Conservation (phyloP, 2,888 invertebrate species). For the Ernsta delagoae region DNA sequence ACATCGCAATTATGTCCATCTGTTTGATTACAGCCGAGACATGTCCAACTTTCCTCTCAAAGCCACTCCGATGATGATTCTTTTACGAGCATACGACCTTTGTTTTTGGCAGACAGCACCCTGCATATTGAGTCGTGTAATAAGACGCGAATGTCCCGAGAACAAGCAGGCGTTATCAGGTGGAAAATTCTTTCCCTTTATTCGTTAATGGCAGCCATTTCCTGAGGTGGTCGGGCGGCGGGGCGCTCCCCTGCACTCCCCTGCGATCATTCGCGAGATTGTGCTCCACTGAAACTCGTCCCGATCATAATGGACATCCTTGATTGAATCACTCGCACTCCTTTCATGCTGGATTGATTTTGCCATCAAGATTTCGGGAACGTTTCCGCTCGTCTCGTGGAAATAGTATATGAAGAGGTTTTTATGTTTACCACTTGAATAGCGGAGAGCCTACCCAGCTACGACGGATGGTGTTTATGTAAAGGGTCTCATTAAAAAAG, state of each 20-base stretch:
- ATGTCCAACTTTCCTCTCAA: background rate
- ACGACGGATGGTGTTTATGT: slow-evolving; percentile 24
- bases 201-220: slow-evolving; percentile 62
- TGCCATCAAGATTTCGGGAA: slow-evolving; percentile 53
- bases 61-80: background rate
- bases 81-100: background rate
- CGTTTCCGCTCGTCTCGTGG: slow-evolving; percentile 8
- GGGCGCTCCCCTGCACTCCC: slow-evolving; percentile 40
- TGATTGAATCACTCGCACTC: slow-evolving; percentile 70
- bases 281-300: slow-evolving; percentile 61
- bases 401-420: background rate
- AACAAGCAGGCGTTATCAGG: slow-evolving; percentile 56
- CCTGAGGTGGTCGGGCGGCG: slow-evolving; percentile 43
- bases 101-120: background rate
- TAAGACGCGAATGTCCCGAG: slow-evolving; percentile 42
- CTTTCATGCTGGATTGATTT: slow-evolving; percentile 66
- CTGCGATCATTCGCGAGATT: slow-evolving; percentile 62
- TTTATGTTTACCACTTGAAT: background rate
- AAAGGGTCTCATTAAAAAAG: slow-evolving; percentile 48
- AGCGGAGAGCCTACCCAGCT: background rate
- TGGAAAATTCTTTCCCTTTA: slow-evolving; percentile 55
- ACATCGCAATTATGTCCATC: slow-evolving; percentile 27
- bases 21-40: slow-evolving; percentile 14
- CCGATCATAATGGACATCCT: slow-evolving; percentile 63
- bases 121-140: slow-evolving; percentile 53